phyloP scores from a whole-genome alignment of 2,888 invertebrate genomes.

The Parnassius smintheus region DNA sequence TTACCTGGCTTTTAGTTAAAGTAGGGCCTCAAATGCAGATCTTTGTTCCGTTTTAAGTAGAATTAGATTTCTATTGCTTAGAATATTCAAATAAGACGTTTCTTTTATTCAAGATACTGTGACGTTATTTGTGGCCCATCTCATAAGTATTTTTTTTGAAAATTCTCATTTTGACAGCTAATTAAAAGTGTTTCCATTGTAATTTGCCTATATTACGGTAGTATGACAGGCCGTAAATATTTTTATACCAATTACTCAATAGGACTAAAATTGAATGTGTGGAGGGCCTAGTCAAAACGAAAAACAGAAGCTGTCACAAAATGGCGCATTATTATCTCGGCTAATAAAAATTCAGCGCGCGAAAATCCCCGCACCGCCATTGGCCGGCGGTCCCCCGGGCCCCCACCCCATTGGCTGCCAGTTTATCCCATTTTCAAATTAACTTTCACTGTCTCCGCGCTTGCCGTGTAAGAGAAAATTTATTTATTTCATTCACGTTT shows the following conservation, averaged over 20 bases:
- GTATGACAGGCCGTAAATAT: too few relatives aligned
- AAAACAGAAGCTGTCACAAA: constrained; percentile 72
- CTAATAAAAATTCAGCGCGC: constrained; percentile 81
- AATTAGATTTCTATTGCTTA: too few relatives aligned
- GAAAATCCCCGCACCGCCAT: constrained; percentile 67
- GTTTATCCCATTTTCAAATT: constrained; percentile 81
- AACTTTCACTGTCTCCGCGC: constrained; percentile 72
- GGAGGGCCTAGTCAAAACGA: constrained; percentile 45
- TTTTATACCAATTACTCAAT: background rate
- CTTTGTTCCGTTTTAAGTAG: too few relatives aligned
- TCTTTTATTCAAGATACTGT: too few relatives aligned
- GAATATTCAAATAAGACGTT: too few relatives aligned
- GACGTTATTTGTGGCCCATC: too few relatives aligned
- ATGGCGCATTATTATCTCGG: constrained; percentile 77
- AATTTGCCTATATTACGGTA: too few relatives aligned
- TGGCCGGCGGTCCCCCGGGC: constrained; percentile 65
- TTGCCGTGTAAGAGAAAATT: constrained; percentile 61
- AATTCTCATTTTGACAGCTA: too few relatives aligned
- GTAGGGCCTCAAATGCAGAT: too few relatives aligned
- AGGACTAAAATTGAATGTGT: constrained; percentile 5
- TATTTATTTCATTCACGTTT: constrained; percentile 64
- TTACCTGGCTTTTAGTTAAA: too few relatives aligned
- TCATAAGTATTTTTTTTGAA: too few relatives aligned
- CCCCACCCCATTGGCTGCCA: constrained; percentile 65
- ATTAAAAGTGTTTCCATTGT: too few relatives aligned